A percentile compares a stretch with the other conserved stretches of the same genome.
Evolutionary conservation across 2,888 invertebrate genomes (phyloP).

Genomic region (Dichetophora obliterata): DNA sequence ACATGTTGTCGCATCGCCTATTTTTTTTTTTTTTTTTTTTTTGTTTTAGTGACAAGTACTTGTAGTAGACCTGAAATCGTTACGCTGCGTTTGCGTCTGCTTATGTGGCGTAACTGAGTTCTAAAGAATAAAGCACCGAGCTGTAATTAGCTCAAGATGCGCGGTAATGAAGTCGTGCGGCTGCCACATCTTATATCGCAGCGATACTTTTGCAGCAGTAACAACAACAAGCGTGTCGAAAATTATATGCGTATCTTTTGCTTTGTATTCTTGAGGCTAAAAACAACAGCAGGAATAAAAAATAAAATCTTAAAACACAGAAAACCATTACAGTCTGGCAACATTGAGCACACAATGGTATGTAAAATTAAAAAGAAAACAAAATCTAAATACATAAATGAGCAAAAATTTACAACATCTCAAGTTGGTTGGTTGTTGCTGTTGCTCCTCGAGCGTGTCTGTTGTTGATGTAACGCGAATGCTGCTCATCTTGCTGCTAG

Average conservation of each 20-base stretch:
- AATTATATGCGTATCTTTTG: conserved; percentile 19
- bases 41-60: neutral
- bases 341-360: neutral
- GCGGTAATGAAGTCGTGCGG: neutral
- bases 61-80: neutral
- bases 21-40: neutral
- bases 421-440: neutral
- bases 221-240: conserved; percentile 19
- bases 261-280: neutral
- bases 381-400: neutral
- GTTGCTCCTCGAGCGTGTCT: neutral
- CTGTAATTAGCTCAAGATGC: neutral
- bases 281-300: neutral
- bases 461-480: neutral
- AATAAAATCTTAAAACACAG: no score
- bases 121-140: neutral
- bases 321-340: neutral
- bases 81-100: conserved; percentile 23
- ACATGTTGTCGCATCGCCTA: conserved; percentile 3
- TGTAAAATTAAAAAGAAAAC: neutral
- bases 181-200: neutral
- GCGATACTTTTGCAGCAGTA: neutral
- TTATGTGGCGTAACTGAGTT: conserved; percentile 18
- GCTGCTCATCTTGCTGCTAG: neutral
- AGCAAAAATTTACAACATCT: conserved; percentile 21